Evolutionary conservation across 2,113 vertebrate genomes (phyloP), one percentile per base, ranked within the genome.

Genomic region (Hemichromis elongatus): DNA sequence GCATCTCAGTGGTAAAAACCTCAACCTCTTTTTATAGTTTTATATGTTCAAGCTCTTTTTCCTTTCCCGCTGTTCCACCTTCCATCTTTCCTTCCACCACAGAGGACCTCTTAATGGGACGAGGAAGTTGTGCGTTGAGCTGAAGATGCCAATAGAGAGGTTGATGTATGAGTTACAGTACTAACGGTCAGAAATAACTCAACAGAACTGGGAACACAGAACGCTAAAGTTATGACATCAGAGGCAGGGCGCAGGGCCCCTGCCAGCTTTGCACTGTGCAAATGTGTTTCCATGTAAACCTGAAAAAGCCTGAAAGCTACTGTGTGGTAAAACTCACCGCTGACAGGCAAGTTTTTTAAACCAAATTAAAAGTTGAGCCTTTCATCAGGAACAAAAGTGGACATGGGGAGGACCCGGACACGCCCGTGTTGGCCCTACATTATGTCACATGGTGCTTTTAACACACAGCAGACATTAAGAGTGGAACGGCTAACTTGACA

Each of bases 61-160:
- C 30, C 1, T 6, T 68, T 73, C 70, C 53, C 16, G 6, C 70
- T 79, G 4, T 24, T 13, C 52, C 30, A 50, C 35, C 40, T 19
- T 28, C 57, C 19, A 33, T 61, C 85, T 70, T 89, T 33, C 7
- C 2, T 63, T 26, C 24, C 35, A 47, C 5, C 47, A 12, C 35
- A 63, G 66, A 82, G 89, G 68, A 90, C 56, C 11, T 37, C 75
- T 66, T 77, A 83, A 87, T 63, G 81, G 77, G 52, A 83, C 45
- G 81, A 19, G 8, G 83, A 80, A 89, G 70, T 19, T 2, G 6
- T 24, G 26, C 18, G 24, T 45, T 28, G 61, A 82, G 77, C 57
- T 75, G 19, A 61, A 83, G 77, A 87, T 68, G 59, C 28, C 14
- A 78, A 7, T 28, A 35, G 18, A 79, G n/a, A 61, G 28, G 18